These are phyloP conservation scores for Epinephelus cyanopodus DNA, from an alignment of 2,113 vertebrate genomes.

Conservation along the genomic window DNA sequence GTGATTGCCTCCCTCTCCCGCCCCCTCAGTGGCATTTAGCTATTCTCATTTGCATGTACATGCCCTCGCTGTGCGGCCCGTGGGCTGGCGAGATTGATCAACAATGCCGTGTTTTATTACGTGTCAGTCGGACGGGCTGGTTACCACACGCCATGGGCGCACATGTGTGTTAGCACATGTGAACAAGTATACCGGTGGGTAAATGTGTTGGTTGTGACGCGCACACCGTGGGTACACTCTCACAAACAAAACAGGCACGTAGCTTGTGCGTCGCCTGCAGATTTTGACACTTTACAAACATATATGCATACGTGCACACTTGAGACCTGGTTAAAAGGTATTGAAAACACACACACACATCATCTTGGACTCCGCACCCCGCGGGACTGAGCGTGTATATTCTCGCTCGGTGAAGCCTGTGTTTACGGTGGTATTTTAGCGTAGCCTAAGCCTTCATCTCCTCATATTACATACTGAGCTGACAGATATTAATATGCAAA, in stretches of 20 bases:
- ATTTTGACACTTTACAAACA: slow-evolving; percentile 53
- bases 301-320: slow-evolving; percentile 36
- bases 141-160: slow-evolving; percentile 81
- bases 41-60: slow-evolving; percentile 98
- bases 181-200: slow-evolving; percentile 13
- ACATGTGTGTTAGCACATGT: slow-evolving; percentile 5
- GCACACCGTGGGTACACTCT: not conserved
- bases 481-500: slow-evolving; percentile 88
- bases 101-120: slow-evolving; percentile 95
- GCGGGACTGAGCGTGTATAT: slow-evolving; percentile 46
- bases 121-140: slow-evolving; percentile 79
- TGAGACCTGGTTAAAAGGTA: slow-evolving; percentile 62
- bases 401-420: slow-evolving; percentile 59
- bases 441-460: slow-evolving; percentile 68
- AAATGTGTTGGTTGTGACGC: not conserved
- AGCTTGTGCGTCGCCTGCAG: slow-evolving; percentile 8
- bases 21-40: slow-evolving; percentile 93
- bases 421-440: slow-evolving; percentile 66
- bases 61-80: slow-evolving; percentile 94
- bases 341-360: slow-evolving; percentile 65
- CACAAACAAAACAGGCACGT: slow-evolving; percentile 17
- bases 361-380: slow-evolving; percentile 50
- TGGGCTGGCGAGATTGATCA: slow-evolving; percentile 93
- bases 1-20: slow-evolving; percentile 79
- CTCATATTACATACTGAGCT: slow-evolving; percentile 73